Conservation (phyloP, 2,113 vertebrate species). For the Dryoscopus gambensis region DNA sequence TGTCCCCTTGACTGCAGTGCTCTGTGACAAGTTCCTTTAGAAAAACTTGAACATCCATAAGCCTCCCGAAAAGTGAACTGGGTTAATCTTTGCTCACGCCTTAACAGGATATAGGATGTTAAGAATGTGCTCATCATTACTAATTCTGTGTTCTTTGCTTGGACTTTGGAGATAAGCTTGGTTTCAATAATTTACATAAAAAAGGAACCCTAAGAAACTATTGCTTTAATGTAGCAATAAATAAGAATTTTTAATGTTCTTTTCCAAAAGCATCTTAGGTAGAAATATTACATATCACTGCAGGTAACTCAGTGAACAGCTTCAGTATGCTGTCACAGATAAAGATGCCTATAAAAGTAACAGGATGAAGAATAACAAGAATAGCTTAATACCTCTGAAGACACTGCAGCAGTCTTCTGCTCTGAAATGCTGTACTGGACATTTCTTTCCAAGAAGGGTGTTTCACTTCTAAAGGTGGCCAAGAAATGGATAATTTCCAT, state of each 20-base stretch:
- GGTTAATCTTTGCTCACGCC: not conserved
- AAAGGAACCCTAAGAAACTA: not conserved
- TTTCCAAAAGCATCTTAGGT: not conserved
- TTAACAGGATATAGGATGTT: not conserved
- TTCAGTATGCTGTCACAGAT: not conserved
- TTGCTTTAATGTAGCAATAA: not conserved
- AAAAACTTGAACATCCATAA: not conserved
- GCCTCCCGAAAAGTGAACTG: not conserved
- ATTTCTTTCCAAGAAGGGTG: not conserved
- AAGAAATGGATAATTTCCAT: not conserved
- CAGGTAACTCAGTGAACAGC: not conserved
- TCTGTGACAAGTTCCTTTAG: not conserved
- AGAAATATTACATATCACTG: not conserved
- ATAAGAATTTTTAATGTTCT: not conserved
- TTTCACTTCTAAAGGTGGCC: not conserved
- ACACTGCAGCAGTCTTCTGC: not conserved
- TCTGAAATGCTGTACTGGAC: not conserved
- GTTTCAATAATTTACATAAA: not conserved
- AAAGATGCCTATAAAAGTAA: not conserved
- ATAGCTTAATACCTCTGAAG: not conserved
- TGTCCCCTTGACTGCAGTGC: not conserved
- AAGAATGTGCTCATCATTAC: not conserved
- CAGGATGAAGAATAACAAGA: not conserved
- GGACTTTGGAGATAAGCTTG: not conserved
- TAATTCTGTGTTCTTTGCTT: not conserved